These are phyloP conservation scores for Varroa destructor DNA, from an alignment of 1,140 invertebrate species.

Conservation along the genomic window DNA sequence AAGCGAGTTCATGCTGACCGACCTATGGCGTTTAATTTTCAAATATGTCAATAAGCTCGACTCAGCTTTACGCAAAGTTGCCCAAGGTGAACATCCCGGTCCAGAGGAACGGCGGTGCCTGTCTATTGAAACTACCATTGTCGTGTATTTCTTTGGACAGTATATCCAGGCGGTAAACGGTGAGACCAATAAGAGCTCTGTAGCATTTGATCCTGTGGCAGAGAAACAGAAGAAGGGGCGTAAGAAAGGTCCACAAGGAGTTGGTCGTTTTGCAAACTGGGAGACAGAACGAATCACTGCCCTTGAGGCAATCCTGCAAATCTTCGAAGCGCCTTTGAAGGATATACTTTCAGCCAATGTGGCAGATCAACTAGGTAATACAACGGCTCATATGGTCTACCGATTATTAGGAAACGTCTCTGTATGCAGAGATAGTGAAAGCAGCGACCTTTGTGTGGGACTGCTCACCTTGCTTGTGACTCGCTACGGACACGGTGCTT, in stretches of 20 bases:
- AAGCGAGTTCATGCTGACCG: slow-evolving; percentile 26
- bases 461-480: background rate
- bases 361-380: background rate
- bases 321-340: slow-evolving; percentile 11
- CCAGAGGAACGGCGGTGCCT: slow-evolving; percentile 7
- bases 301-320: background rate
- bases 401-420: slow-evolving; percentile 6
- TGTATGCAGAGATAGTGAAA: background rate
- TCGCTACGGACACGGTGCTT: slow-evolving; percentile 1
- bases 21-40: slow-evolving; percentile 11
- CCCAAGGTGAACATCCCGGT: slow-evolving; percentile 1
- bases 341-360: background rate
- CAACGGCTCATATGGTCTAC: background rate
- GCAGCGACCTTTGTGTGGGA: slow-evolving; percentile 12
- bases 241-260: background rate
- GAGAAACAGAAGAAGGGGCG: slow-evolving; percentile 5
- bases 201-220: slow-evolving; percentile 1
- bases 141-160: slow-evolving; percentile 23
- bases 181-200: background rate
- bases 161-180: slow-evolving; percentile 9
- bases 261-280: slow-evolving; percentile 24
- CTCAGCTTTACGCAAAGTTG: background rate
- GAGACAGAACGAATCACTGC: slow-evolving; percentile 12
- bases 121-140: slow-evolving; percentile 5
- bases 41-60: slow-evolving; percentile 22